A percentile compares a stretch with the other conserved stretches of the same genome.
Evolutionary conservation across 2,113 vertebrate genomes (phyloP).

Genomic region (Myxocyprinus asiaticus): DNA sequence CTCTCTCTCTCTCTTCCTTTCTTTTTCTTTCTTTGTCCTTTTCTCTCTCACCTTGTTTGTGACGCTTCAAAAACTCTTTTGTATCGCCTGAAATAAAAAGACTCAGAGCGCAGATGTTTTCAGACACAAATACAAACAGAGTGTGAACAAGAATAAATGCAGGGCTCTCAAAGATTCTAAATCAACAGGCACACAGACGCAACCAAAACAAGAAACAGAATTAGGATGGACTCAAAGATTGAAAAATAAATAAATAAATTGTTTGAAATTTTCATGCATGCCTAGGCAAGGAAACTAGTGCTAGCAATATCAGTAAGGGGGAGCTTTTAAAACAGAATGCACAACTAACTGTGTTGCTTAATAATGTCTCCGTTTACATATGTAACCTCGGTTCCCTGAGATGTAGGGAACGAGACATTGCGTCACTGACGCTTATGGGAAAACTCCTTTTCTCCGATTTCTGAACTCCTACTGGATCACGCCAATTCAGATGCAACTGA

Average conservation of each 20-base stretch:
- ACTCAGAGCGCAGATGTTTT: constrained; percentile 36
- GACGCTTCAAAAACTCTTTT: constrained; percentile 26
- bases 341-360: too few relatives aligned
- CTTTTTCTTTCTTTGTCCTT: not conserved
- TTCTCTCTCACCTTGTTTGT: constrained; percentile 28
- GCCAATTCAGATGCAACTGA: too few relatives aligned
- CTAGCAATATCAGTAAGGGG: not conserved
- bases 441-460: too few relatives aligned
- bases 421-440: too few relatives aligned
- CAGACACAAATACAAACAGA: constrained; percentile 29
- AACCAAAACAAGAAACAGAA: constrained; percentile 15
- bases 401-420: too few relatives aligned
- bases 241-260: too few relatives aligned
- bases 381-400: too few relatives aligned
- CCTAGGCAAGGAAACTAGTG: not conserved
- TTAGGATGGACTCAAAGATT: too few relatives aligned
- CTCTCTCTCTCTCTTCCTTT: not conserved
- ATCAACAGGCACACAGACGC: constrained; percentile 24
- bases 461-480: too few relatives aligned
- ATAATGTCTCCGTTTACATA: too few relatives aligned
- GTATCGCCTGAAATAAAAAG: constrained; percentile 27
- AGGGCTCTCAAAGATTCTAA: constrained; percentile 24
- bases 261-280: not conserved
- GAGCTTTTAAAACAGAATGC: not conserved
- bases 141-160: constrained; percentile 30